Percentiles rank a stretch among this genome's conserved stretches.
Conservation (phyloP, 2,797 vertebrate species). For the Coreius guichenoti region DNA sequence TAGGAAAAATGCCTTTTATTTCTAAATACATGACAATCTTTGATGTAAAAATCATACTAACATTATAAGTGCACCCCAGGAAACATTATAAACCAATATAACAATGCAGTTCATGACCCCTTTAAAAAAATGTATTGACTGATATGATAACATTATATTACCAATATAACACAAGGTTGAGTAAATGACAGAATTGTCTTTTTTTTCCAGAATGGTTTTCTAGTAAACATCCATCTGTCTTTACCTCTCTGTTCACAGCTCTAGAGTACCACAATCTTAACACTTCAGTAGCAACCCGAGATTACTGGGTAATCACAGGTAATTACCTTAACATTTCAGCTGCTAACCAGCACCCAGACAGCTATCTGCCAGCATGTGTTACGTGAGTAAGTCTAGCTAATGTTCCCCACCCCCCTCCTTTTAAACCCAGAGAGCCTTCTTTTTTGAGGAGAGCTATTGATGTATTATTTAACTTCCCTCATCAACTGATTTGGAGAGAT, state of each 20-base stretch:
- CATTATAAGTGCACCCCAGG: too few relatives aligned
- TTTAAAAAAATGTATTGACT: too few relatives aligned
- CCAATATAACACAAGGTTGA: neutral
- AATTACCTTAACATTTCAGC: slow-evolving; percentile 60
- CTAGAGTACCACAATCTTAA: slow-evolving; percentile 97
- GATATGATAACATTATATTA: neutral
- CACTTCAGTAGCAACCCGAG: slow-evolving; percentile 89
- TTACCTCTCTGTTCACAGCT: slow-evolving; percentile 74
- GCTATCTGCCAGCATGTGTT: slow-evolving; percentile 35
- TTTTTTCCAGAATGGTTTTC: neutral
- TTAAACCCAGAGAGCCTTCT: slow-evolving; percentile 3
- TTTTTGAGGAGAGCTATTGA: slow-evolving; percentile 63
- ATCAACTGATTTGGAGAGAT: slow-evolving; percentile 68
- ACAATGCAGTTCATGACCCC: too few relatives aligned
- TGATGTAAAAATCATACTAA: too few relatives aligned
- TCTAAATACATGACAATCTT: too few relatives aligned
- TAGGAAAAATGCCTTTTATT: too few relatives aligned
- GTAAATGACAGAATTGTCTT: neutral
- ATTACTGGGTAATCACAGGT: slow-evolving; percentile 98
- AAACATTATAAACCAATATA: too few relatives aligned
- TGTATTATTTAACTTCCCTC: slow-evolving; percentile 75
- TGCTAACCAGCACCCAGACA: slow-evolving; percentile 27
- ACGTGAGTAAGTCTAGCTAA: slow-evolving; percentile 1
- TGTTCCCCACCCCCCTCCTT: neutral
- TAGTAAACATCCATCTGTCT: slow-evolving; percentile 37